A percentile compares a stretch with the other conserved stretches of the same genome.
Evolutionary conservation across 2,113 vertebrate genomes (phyloP).

Genomic region (Parus major): DNA sequence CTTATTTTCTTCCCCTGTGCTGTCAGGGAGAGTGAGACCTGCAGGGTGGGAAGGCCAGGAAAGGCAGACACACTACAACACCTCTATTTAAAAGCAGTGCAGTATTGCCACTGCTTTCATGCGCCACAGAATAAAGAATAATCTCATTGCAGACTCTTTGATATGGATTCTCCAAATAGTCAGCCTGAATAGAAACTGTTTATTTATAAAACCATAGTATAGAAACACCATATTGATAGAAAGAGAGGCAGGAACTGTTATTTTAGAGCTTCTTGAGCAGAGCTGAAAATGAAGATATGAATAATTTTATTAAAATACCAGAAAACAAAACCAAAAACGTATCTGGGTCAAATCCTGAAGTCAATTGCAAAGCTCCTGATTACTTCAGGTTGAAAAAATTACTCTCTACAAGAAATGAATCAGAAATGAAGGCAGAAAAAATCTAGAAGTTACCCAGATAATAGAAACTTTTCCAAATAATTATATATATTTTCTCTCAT

Average conservation of each 20-base stretch:
- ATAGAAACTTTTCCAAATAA: neutral
- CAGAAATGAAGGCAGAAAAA: neutral
- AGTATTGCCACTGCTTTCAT: neutral
- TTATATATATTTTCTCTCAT: neutral
- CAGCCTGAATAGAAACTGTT: neutral
- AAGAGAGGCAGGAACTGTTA: neutral
- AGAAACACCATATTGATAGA: neutral
- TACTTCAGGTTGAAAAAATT: neutral
- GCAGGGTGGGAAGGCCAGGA: neutral
- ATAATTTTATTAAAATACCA: neutral
- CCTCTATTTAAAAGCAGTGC: neutral
- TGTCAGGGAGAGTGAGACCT: rapidly evolving
- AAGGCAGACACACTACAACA: neutral
- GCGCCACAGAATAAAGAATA: neutral
- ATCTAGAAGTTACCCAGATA: neutral
- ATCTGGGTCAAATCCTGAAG: neutral
- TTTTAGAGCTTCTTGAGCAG: neutral
- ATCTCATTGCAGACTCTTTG: neutral
- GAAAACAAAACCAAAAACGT: neutral
- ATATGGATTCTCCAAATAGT: neutral
- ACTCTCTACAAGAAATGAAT: neutral
- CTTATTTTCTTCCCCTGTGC: neutral
- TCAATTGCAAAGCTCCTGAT: neutral
- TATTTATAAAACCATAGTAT: neutral
- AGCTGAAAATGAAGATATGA: neutral